Evolutionary conservation across 2,797 vertebrate genomes (phyloP), one percentile per base, ranked within the genome.

Genomic region (Takifugu ocellatus): DNA sequence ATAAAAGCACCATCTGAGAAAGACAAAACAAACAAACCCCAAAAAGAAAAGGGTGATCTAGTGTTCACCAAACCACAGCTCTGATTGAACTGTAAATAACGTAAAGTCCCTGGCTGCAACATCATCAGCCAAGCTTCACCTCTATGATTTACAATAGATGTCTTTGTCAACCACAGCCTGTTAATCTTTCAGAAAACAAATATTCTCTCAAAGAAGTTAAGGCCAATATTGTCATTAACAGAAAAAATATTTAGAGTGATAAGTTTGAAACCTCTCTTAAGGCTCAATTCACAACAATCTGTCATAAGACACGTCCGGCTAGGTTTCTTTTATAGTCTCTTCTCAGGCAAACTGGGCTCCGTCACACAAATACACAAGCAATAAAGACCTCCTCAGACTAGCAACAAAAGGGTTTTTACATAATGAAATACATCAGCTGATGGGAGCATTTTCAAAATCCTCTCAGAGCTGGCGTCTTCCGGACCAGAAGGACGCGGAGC

Each of bases 171-270:
- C 59, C 64, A 54, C 68, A 49, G 74, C 75, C 73, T 36, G 65
- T 61, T 61, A 67, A 26, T 60, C 54, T 53, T 63, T 64, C 53
- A 72, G 55, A 79, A 66, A 66, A 75, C 66, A 63, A 24, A 56
- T 66, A 45, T 39, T 24, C 14, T 73, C 54, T 45, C 33, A 79
- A 90, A 90, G 87, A 86, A 74, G 67, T 87, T 89, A 90, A 89
- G 88, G 86, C 87, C 70, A 59, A 74, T 70, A 74, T 76, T 58
- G 59, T 84, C 72, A 1, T 58, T 11, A 63, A 63, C 51, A 72
- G 68, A 83, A 66, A 78, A 73, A 63, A 75, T 25, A 61, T 45
- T 21, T 70, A 60, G 25, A 69, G 60, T 65, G 76, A 61, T 61
- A 76, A 74, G 66, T 68, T 79, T 76, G 75, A 70, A 69, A 64